Percentiles rank a stretch among this genome's conserved stretches.
These are phyloP conservation scores for Macrobrachium rosenbergii DNA, from an alignment of 1,140 invertebrate species.

Conservation along the genomic window DNA sequence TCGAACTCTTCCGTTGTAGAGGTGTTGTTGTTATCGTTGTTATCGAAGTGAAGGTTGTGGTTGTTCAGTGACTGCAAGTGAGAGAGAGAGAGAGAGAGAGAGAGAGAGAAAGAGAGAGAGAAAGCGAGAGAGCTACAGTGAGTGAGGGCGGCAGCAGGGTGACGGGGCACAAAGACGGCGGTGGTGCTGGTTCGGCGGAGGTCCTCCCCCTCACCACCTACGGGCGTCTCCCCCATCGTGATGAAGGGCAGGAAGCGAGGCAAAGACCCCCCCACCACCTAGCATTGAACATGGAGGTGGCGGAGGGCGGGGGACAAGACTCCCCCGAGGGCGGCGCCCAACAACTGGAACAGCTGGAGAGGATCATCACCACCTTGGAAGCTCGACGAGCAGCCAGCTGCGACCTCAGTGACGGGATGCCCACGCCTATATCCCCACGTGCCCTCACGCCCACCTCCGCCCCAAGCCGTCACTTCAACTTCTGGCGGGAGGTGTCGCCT, in stretches of 20 bases:
- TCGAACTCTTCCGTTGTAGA: neutral
- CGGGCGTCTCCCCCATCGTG: neutral
- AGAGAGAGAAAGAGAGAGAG: conserved; percentile 10
- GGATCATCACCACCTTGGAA: conserved; percentile 51
- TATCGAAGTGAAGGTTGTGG: too few species aligned
- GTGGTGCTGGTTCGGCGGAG: conserved; percentile 1
- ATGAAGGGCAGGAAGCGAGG: conserved; percentile 29
- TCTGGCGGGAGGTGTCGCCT: conserved; percentile 68
- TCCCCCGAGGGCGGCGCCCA: conserved; percentile 32
- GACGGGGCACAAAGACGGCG: conserved; percentile 23
- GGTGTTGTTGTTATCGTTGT: too few species aligned
- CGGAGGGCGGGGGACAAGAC: conserved; percentile 19
- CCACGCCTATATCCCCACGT: conserved; percentile 44
- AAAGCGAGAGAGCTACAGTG: conserved; percentile 23
- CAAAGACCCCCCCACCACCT: conserved; percentile 14
- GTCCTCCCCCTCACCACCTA: too few species aligned
- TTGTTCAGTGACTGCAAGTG: neutral
- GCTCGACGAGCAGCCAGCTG: conserved; percentile 54
- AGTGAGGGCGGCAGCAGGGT: neutral
- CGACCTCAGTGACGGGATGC: conserved; percentile 44
- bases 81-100: neutral
- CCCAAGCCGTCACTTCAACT: conserved; percentile 59
- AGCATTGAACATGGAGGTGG: conserved; percentile 23
- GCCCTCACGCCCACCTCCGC: conserved; percentile 49
- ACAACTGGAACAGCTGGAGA: conserved; percentile 59